Conservation (phyloP, 2,113 vertebrate species). For the Cinclus mexicanus region DNA sequence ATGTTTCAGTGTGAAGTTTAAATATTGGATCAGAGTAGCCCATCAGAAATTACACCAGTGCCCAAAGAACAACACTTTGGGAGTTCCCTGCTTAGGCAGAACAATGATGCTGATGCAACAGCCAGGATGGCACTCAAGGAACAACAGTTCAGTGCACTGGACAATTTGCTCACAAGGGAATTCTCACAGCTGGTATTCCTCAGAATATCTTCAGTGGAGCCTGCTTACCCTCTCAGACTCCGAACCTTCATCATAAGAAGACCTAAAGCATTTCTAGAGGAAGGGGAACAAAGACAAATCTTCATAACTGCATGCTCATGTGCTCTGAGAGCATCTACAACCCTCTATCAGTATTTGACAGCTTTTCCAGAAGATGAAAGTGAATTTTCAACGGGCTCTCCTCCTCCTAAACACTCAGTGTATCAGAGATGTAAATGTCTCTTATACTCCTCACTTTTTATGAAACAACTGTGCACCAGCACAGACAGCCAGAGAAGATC, state of each 20-base stretch:
- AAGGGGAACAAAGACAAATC: not conserved
- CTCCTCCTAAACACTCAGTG: not conserved
- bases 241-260: not conserved
- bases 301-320: not conserved
- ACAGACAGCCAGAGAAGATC: not conserved
- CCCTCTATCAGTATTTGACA: not conserved
- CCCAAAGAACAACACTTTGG: not conserved
- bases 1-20: not conserved
- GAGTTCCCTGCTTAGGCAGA: not conserved
- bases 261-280: not conserved
- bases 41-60: not conserved
- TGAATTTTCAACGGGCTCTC: not conserved
- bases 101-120: not conserved
- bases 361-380: not conserved
- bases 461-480: not conserved
- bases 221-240: not conserved
- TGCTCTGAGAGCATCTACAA: not conserved
- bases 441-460: not conserved
- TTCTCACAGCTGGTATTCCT: not conserved
- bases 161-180: not conserved
- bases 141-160: not conserved
- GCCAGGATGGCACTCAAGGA: not conserved
- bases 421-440: not conserved
- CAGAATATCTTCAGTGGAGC: not conserved
- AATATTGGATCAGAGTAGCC: rapidly evolving